phyloP scores from a whole-genome alignment of 2,113 vertebrate species.

The Sisor rabdophorus region DNA sequence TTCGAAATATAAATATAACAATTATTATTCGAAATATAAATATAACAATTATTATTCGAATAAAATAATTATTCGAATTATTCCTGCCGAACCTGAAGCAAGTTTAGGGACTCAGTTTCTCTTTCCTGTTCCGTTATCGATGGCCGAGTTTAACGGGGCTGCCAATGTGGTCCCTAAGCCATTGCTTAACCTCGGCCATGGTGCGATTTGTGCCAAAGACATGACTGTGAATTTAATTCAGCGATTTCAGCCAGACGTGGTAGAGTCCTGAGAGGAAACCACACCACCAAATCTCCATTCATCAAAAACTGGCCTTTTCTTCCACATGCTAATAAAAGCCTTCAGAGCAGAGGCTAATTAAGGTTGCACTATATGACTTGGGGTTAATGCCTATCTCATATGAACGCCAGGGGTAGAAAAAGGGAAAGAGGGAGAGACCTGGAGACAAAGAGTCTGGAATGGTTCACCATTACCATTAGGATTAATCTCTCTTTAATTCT shows the following conservation, averaged over 20 bases:
- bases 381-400: conserved; percentile 21
- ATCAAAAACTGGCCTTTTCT: conserved; percentile 37
- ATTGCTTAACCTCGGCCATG: not conserved
- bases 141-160: not conserved
- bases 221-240: conserved; percentile 14
- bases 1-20: no score
- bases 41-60: no score
- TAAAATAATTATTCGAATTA: no score
- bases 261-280: not conserved
- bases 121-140: not conserved
- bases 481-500: not conserved
- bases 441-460: no score
- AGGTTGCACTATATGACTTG: conserved; percentile 27
- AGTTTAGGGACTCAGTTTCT: not conserved
- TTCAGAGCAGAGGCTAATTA: conserved; percentile 38
- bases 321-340: conserved; percentile 18
- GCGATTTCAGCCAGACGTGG: not conserved
- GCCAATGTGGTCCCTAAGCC: conserved; percentile 2
- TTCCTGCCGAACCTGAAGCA: no score
- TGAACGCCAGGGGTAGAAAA: not conserved
- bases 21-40: no score
- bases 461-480: not conserved
- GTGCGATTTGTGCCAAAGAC: not conserved
- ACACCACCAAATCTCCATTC: conserved; percentile 28
- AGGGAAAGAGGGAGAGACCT: not conserved